phyloP scores from a whole-genome alignment of 2,113 vertebrate species.

The Laticauda laticaudata region DNA sequence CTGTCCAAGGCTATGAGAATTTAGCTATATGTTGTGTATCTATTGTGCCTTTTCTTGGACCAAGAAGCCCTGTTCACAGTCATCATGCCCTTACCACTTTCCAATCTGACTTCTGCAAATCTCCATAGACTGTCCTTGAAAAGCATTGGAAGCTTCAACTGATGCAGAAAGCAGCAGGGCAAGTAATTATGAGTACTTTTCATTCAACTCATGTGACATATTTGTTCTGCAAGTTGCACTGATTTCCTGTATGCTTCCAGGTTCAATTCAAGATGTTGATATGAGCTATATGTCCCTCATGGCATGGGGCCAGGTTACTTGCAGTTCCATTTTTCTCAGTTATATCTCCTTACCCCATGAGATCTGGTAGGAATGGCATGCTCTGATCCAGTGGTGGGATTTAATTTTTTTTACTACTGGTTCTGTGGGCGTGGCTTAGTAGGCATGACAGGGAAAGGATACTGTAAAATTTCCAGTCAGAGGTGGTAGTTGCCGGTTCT shows the following conservation, averaged over 20 bases:
- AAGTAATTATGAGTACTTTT: background rate
- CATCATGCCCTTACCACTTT: background rate
- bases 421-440: no score
- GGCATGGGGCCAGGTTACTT: background rate
- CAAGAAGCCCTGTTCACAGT: background rate
- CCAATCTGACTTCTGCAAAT: background rate
- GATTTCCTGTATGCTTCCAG: background rate
- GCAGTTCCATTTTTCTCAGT: background rate
- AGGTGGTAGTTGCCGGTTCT: no score
- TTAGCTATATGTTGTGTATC: background rate
- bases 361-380: background rate
- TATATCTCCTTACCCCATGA: background rate
- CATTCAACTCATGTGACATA: background rate
- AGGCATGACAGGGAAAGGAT: no score
- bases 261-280: background rate
- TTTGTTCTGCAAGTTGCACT: background rate
- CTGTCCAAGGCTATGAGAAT: background rate
- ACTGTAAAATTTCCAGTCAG: no score
- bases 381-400: background rate
- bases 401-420: no score
- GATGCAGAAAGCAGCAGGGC: background rate
- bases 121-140: background rate
- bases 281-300: background rate
- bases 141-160: background rate
- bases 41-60: background rate